Evolutionary conservation across 2,113 vertebrate genomes (phyloP).

Genomic region (Platichthys stellatus): DNA sequence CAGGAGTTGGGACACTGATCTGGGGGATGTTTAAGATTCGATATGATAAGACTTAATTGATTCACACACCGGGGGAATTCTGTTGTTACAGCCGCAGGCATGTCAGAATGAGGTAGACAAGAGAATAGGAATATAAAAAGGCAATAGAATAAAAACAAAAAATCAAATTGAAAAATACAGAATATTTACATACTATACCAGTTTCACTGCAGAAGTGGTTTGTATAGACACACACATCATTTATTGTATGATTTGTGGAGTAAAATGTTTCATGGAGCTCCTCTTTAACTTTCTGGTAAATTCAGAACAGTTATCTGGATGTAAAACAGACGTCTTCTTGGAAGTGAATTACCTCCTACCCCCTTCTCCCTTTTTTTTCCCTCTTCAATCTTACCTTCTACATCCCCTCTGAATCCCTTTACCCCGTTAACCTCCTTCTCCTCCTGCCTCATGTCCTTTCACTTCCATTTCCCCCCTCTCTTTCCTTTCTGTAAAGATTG

Average conservation of each 20-base stretch:
- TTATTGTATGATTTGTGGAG: constrained; percentile 17
- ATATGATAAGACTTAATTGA: neutral
- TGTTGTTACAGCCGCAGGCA: too few species aligned
- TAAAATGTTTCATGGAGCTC: constrained; percentile 41
- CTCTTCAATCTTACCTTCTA: constrained; percentile 3
- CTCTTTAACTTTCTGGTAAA: constrained; percentile 44
- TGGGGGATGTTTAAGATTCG: constrained; percentile 15
- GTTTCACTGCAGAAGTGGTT: too few species aligned
- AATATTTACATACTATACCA: too few species aligned
- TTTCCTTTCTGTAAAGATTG: constrained; percentile 60
- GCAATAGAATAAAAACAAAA: too few species aligned
- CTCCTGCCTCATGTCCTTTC: constrained; percentile 24
- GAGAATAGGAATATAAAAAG: too few species aligned
- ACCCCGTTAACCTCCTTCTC: constrained; percentile 26
- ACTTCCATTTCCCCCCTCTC: constrained; percentile 28
- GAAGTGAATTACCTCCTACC: constrained; percentile 52
- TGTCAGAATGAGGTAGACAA: too few species aligned
- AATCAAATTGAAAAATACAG: too few species aligned
- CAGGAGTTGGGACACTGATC: constrained; percentile 1
- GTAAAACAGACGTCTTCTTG: constrained; percentile 72
- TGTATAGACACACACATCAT: too few species aligned
- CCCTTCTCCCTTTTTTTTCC: constrained; percentile 10
- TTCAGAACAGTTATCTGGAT: constrained; percentile 60
- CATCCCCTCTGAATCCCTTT: constrained; percentile 26
- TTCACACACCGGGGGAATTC: too few species aligned